Evolutionary conservation across 2,797 vertebrate species (phyloP).

Genomic region (Schizothorax lantsangensis): DNA sequence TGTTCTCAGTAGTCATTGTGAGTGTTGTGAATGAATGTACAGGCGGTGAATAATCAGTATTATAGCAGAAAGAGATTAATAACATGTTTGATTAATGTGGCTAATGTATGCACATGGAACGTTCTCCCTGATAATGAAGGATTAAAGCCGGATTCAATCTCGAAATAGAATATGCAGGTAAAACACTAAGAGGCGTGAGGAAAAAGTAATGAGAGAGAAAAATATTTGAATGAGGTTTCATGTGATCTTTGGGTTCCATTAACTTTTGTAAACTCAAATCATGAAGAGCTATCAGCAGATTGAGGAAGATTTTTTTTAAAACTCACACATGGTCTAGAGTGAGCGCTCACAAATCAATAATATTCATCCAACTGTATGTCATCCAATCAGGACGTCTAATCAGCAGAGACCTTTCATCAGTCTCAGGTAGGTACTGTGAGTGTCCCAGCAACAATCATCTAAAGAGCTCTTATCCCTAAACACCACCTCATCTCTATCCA

Average conservation of each 20-base stretch:
- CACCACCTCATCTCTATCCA: neutral
- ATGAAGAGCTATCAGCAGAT: neutral
- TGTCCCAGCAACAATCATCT: slow-evolving; percentile 43
- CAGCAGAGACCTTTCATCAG: slow-evolving; percentile 39
- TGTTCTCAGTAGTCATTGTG: neutral
- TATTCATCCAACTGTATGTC: slow-evolving; percentile 25
- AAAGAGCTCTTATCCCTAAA: slow-evolving; percentile 31
- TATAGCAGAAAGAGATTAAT: slow-evolving; percentile 13
- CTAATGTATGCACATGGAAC: slow-evolving; percentile 5
- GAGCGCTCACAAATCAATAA: slow-evolving; percentile 19
- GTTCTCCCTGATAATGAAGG: neutral
- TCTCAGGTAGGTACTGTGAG: slow-evolving; percentile 12
- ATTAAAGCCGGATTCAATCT: slow-evolving; percentile 14
- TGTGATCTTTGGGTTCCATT: neutral
- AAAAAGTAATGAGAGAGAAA: neutral
- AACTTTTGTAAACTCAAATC: neutral
- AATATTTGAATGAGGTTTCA: neutral
- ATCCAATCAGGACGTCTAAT: slow-evolving; percentile 23
- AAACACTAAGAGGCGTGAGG: neutral
- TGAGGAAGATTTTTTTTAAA: neutral
- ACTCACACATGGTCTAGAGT: neutral
- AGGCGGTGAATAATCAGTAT: neutral
- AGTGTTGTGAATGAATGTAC: neutral
- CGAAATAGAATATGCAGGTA: neutral
- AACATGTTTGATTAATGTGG: slow-evolving; percentile 19